Evolutionary conservation across 2,797 vertebrate species (phyloP), one percentile per base, ranked within the genome.

Genomic region (Ptychadena robeensis): DNA sequence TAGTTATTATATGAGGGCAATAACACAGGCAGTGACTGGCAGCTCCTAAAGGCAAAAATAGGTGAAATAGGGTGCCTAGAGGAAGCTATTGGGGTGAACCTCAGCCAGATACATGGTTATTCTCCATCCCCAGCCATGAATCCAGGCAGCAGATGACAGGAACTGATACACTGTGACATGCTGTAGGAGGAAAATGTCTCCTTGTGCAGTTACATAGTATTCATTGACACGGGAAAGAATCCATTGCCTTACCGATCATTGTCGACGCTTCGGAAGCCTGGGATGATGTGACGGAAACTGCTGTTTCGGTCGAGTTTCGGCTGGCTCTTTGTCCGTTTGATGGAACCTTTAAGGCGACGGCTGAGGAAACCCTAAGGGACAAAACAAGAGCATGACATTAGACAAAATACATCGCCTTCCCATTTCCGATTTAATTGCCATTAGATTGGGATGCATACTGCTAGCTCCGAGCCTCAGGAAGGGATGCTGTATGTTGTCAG

Each of bases 321-420:
- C 87, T 99, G 98, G 92, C 98, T 99, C 94, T 99, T 99, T 90
- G 98, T 99, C 88, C 97, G 94, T 91, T 99, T 99, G 93, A 99
- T 99, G 84, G 98, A 99, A 87, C 97, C 97, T 91, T 98, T 99
- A 88, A 99, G 93, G 88, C 97, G 96, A 4, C 97, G 96, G 93
- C 97, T 98, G 87, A 98, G 93, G 89, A 99, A 98, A 85, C 97
- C 97, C 97, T 99, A 93, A 65, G 90, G 66, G 91, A 89, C 86
- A 87, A 92, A 89, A 89, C 86, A 87, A 80, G 82, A 89, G 88
- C 25, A 86, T 59, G 85, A 75, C 34, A 86, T 87, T 69, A 79
- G 44, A 53, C 44, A 53, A 5, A 35, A 31, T 7, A 30, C 12
- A 73, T 32, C 6, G 44, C 34, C 18, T 22, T 57, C 32, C 11